Base-by-base conservation (phyloP, 2,797 vertebrate species). In the Champsocephalus gunnari region DNA sequence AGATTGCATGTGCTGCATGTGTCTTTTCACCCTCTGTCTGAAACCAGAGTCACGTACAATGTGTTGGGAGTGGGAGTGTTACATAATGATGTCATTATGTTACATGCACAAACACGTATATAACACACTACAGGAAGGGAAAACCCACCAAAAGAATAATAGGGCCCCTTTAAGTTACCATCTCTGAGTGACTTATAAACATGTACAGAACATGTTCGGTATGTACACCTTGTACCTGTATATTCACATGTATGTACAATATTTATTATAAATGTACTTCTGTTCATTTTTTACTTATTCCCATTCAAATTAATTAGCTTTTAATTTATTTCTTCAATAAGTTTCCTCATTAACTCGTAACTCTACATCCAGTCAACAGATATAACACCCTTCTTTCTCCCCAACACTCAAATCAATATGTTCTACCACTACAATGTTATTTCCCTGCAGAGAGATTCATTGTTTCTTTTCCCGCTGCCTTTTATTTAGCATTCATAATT, bases 401-500 rank as follows among this genome's bases (percentile, higher is more conserved):
- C 4, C 41, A 2, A 17, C 12, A 75, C 71, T 63, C 17, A 7
- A 77, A 75, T 79, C 65, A 66, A 45, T 45, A 71, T 69, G 47
- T 73, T 12, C 70, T 3, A 8, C 49, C 32, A 75, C 43, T 66
- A 50, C 66, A 74, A 61, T n/a, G 38, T 32, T 41, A 76, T 45
- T 4, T 61, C 62, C 55, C 81, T 53, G 51, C 67, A 72, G 66
- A 53, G 66, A 53, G 58, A 77, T 66, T 62, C 41, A 62, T 32
- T 21, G 71, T 38, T 47, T 72, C 54, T 70, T 51, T 73, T 79
- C 70, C 51, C 54, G 56, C 83, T 82, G 80, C 72, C 74, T 86
- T 70, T 82, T 53, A 81, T 82, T 80, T 83, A 59, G 76, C 5
- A 70, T 77, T 70, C 49, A 32, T 80, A 75, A 72, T 84, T 75